phyloP scores from a whole-genome alignment of 2,113 vertebrate species.

The Xiphophorus couchianus region DNA sequence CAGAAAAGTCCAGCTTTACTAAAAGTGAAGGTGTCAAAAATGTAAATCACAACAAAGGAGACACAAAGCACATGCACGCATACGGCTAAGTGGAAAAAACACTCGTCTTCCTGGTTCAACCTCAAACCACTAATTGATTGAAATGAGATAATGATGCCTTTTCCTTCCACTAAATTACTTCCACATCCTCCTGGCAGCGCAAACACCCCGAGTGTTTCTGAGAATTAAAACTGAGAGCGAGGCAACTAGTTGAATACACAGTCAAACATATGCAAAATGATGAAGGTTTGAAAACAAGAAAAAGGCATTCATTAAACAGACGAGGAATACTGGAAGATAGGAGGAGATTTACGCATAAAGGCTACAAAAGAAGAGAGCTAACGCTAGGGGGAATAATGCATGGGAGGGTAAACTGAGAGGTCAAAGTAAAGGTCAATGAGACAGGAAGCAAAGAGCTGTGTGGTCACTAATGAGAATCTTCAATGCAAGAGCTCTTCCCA shows the following conservation, averaged over 20 bases:
- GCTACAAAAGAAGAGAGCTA: not conserved
- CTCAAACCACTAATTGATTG: slow-evolving; percentile 66
- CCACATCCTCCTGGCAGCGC: slow-evolving; percentile 54
- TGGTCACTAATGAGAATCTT: slow-evolving; percentile 38
- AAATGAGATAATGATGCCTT: slow-evolving; percentile 74
- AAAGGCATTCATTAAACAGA: slow-evolving; percentile 10
- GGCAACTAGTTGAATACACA: not conserved
- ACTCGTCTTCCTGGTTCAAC: slow-evolving; percentile 50
- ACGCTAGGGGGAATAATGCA: slow-evolving; percentile 27
- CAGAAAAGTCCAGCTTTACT: not conserved
- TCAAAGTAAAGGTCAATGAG: slow-evolving; percentile 44
- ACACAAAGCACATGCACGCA: not conserved
- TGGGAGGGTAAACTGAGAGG: slow-evolving; percentile 34
- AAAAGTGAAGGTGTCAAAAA: not conserved
- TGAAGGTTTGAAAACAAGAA: not conserved
- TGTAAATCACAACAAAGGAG: not conserved
- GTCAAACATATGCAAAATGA: not conserved
- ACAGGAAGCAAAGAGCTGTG: slow-evolving; percentile 45
- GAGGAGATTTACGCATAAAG: slow-evolving; percentile 11
- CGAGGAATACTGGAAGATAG: not conserved
- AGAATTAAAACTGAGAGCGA: slow-evolving; percentile 25
- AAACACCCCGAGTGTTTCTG: slow-evolving; percentile 59
- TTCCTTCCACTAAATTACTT: slow-evolving; percentile 71
- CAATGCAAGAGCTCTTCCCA: slow-evolving; percentile 26
- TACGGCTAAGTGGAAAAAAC: slow-evolving; percentile 38